Base-by-base conservation (phyloP, 2,797 vertebrate species). In the Spinibarbus caldwelli region DNA sequence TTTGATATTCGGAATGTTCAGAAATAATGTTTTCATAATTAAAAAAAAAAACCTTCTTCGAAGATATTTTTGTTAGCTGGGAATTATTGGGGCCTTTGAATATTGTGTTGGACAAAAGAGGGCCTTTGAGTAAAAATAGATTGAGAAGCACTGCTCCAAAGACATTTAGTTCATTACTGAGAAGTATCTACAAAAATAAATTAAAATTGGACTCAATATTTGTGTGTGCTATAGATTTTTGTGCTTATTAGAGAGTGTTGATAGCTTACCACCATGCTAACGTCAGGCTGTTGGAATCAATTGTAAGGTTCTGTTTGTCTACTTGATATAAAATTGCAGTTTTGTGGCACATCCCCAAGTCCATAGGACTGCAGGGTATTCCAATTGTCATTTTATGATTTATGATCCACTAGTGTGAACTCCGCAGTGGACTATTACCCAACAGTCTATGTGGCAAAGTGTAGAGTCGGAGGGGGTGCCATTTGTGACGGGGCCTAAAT, bases 401-500 rank as follows among this genome's bases (percentile, higher is more conserved):
- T n/a, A 76, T 76, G 73, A 34, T 57, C 23, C 31, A 17, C 49
- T 36, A n/a, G 49, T 54, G 73, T 12, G 2, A 76, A 76, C 21
- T 57, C 31, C 21, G 1, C 49, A n/a, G 73, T 57, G 73, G 73
- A 57, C 49, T 76, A 76, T 76, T 76, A 76, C 49, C 73, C 12
- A 76, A 4, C 52, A n/a, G 31, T 52, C 47, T 52, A 36, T 54
- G 47, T 76, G 72, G 72, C 29, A 76, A 54, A 76, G 47, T 76
- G 73, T 54, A 36, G 47, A 15, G 47, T n/a, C 31, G 21, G 29
- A 52, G 47, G 47, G 73, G 31, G 34, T 76, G 73, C 21, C 21
- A 54, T 57, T 76, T 76, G 31, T 31, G 73, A n/a, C 49, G 0
- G 11, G 21, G 21, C 31, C 49, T 54, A 54, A 38, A 76, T 54